Evolutionary conservation across 2,888 invertebrate genomes (phyloP), one percentile per base, ranked within the genome.

Genomic region (Heteromurus nitidus): DNA sequence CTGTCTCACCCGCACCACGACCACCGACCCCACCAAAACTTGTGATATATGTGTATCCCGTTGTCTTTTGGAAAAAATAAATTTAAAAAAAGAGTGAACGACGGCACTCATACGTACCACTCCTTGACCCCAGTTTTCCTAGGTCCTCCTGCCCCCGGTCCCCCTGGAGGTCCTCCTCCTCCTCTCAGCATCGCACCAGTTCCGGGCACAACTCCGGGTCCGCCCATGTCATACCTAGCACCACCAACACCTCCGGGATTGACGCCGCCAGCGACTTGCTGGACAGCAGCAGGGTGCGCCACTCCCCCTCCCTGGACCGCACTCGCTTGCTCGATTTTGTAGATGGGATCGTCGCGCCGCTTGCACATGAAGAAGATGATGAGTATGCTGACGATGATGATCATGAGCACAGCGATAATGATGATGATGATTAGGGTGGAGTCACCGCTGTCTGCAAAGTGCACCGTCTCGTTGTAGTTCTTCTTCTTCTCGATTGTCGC

Each of bases 311-410:
- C n/a, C 26, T 68, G 68, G 53, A 13, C 20, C 36, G 36, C 20
- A 7, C 36, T 16, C 88, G 93, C 94, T 87, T 96, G 95, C 88
- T 97, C 97, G 82, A 97, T 95, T 90, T 97, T 98, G 89, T 97
- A 98, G 74, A 94, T 94, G n/a, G 94, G 94, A 89, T 96, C 96
- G 69, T 95, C 93, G 83, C 95, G 93, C 89, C 93, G 92, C 88
- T 94, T 93, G 89, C 96, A 95, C 90, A 96, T 96, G 87, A 97
- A 92, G 87, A 98, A 95, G 81, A 97, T 92, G 62, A 86, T 86
- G 18, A 86, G 82, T 24, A 86, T 86, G 26, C 75, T 73, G 82
- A 98, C 92, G 74, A 97, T 95, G 18, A 91, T 89, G 85, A 98
- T 93, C 85, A 98, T 92, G 72, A 98, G 95, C 85, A 97, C 96